Conservation (phyloP, 2,113 vertebrate genomes). For the Connochaetes taurinus region DNA sequence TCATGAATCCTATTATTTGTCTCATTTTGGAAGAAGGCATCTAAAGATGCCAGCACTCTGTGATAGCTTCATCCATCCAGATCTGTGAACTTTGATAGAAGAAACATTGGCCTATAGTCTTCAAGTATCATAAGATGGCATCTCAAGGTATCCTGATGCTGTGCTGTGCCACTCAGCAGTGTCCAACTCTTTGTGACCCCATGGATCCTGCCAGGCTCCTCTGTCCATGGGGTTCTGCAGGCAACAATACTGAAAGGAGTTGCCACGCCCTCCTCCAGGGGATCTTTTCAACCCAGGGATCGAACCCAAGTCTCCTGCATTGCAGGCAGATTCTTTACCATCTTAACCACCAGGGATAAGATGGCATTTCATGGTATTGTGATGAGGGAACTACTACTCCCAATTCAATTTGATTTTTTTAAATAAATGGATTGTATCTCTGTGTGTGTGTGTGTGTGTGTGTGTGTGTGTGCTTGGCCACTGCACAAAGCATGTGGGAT, state of each 20-base stretch:
- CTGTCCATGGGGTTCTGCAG: neutral
- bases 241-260: neutral
- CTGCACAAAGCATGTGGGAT: neutral
- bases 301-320: fast-evolving
- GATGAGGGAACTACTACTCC: neutral
- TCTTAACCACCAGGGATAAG: neutral
- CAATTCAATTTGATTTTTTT: neutral
- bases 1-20: neutral
- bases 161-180: neutral
- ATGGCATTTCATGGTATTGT: neutral
- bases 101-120: neutral
- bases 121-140: neutral
- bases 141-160: neutral
- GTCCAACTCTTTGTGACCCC: neutral
- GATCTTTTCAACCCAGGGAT: neutral
- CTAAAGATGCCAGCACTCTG: neutral
- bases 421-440: neutral
- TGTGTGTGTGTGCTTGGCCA: neutral
- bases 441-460: neutral
- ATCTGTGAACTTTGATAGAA: neutral
- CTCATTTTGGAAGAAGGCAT: neutral
- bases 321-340: neutral
- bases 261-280: neutral
- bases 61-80: neutral
- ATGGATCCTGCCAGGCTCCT: neutral